Evolutionary conservation across 2,888 invertebrate species (phyloP).

Genomic region (Meliscaeva auricollis): DNA sequence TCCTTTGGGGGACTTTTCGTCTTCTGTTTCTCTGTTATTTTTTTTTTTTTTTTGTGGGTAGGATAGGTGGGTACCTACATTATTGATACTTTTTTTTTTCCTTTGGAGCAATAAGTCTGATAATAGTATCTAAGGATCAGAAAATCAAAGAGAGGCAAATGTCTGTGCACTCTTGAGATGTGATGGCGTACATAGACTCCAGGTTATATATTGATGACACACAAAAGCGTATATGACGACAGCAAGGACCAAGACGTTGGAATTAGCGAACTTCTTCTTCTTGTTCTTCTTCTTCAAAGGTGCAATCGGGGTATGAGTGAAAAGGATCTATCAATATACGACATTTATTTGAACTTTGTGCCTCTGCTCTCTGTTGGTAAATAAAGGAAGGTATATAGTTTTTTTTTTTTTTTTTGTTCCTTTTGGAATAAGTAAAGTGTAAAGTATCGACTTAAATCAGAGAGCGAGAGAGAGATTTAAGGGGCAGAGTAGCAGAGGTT

Average conservation of each 20-base stretch:
- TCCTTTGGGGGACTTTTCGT: slow-evolving; percentile 57
- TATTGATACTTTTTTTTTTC: slow-evolving; percentile 53
- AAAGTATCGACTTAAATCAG: slow-evolving; percentile 32
- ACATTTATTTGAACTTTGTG: slow-evolving; percentile 29
- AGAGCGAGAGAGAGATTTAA: slow-evolving; percentile 16
- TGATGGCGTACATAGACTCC: neutral
- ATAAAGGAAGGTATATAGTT: neutral
- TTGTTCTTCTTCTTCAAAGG: neutral
- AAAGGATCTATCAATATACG: slow-evolving; percentile 52
- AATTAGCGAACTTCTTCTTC: slow-evolving; percentile 9
- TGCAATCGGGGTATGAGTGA: neutral
- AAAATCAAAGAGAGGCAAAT: slow-evolving; percentile 51
- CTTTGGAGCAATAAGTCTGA: slow-evolving; percentile 36
- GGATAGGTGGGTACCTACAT: slow-evolving; percentile 13
- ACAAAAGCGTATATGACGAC: slow-evolving; percentile 23
- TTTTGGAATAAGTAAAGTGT: neutral
- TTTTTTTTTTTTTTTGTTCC: slow-evolving; percentile 21
- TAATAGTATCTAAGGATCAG: slow-evolving; percentile 42
- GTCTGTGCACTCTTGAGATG: slow-evolving; percentile 38
- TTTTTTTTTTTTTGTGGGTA: neutral
- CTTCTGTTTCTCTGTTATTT: slow-evolving; percentile 34
- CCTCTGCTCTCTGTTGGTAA: neutral
- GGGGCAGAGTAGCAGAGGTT: slow-evolving; percentile 34
- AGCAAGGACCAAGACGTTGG: slow-evolving; percentile 4
- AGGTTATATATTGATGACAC: neutral